Percentiles rank a stretch among this genome's conserved stretches.
Conservation (phyloP, 1,140 invertebrate species). For the Bombus consobrinus region DNA sequence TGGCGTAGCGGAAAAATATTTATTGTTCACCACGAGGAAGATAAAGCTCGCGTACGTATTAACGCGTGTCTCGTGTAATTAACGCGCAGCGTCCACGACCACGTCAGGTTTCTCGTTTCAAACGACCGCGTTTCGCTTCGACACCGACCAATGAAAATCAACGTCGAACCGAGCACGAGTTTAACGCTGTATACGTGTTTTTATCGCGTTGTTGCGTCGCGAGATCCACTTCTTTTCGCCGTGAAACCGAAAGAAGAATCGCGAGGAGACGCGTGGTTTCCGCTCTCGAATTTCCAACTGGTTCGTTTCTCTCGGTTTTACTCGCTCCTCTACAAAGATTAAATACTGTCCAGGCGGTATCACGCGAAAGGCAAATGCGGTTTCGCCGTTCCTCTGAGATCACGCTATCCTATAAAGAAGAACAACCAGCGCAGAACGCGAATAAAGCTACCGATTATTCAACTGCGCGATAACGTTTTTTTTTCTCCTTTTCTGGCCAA, state of each 20-base stretch:
- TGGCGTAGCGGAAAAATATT: too few species aligned
- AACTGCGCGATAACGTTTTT: background rate
- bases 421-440: background rate
- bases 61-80: too few species aligned
- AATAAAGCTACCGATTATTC: conserved; percentile 21
- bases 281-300: conserved; percentile 25
- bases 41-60: too few species aligned
- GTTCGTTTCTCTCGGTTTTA: background rate
- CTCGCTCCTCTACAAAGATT: conserved; percentile 50
- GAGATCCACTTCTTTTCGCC: background rate
- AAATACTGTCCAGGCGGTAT: conserved; percentile 33
- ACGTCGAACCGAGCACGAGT: too few species aligned
- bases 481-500: background rate
- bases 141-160: too few species aligned
- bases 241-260: background rate
- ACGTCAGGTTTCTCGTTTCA: too few species aligned
- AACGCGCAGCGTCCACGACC: too few species aligned
- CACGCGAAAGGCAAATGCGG: background rate
- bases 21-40: too few species aligned
- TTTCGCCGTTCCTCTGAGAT: conserved; percentile 13
- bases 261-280: background rate
- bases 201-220: too few species aligned
- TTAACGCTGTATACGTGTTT: too few species aligned
- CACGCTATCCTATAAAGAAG: conserved; percentile 2
- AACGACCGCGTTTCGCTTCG: too few species aligned